phyloP scores from a whole-genome alignment of 2,888 invertebrate species.

The Thereva nobilitata region DNA sequence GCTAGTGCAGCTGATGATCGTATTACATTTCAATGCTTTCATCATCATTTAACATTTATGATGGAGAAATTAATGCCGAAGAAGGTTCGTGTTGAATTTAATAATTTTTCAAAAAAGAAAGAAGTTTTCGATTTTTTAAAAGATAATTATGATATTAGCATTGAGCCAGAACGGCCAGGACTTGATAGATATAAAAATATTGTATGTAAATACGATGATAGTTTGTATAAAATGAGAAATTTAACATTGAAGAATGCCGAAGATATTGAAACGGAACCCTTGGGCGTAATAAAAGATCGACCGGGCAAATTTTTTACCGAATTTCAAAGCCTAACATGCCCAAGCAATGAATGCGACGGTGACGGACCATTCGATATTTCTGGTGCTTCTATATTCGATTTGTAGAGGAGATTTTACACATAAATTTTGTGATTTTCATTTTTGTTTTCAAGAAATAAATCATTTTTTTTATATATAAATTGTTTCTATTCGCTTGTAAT shows the following conservation, averaged over 20 bases:
- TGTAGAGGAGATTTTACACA: too few relatives aligned
- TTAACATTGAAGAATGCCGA: neutral
- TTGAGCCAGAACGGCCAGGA: constrained; percentile 42
- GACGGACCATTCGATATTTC: neutral
- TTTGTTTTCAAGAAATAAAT: too few relatives aligned
- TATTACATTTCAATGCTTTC: constrained; percentile 82
- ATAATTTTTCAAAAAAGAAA: constrained; percentile 70
- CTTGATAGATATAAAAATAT: neutral
- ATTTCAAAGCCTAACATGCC: neutral
- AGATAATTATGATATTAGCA: constrained; percentile 62
- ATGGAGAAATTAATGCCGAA: constrained; percentile 78
- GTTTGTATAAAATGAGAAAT: neutral
- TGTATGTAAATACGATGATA: neutral
- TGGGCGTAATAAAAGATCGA: neutral
- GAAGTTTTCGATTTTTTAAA: constrained; percentile 73
- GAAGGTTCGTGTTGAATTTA: constrained; percentile 75
- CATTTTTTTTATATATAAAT: too few relatives aligned
- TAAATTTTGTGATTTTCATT: too few relatives aligned
- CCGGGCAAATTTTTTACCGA: constrained; percentile 13
- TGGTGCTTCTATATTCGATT: neutral
- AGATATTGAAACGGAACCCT: neutral
- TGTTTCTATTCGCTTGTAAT: too few relatives aligned
- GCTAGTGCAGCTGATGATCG: constrained; percentile 65
- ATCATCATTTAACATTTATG: constrained; percentile 97
- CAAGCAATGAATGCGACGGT: neutral